Evolutionary conservation across 1,140 invertebrate species (phyloP), one percentile per base, ranked within the genome.

Genomic region (Sycophaga agraensis): DNA sequence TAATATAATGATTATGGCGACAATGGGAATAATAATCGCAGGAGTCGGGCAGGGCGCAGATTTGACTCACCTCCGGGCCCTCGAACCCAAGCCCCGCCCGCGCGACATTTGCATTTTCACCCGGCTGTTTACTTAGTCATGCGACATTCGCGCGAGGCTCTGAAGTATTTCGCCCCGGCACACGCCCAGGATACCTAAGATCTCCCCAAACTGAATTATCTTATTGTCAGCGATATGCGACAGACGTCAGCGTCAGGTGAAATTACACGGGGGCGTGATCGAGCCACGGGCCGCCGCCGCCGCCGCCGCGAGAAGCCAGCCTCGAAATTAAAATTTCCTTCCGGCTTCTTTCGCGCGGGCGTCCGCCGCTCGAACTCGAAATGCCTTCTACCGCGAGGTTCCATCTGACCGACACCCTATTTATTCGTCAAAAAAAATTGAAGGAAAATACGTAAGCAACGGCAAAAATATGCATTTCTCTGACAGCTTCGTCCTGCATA

Each of bases 111-210:
- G 35, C 57, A 59, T 50, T 59, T 50, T 42, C 45, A 11, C 16
- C 22, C 12, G 37, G 21, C 42, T 39, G 37, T 50, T 59, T 59
- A 42, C 57, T 59, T 59, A 59, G 57, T 59, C 46, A 50, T 59
- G 26, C 46, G 14, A 42, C 39, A 43, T 42, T 31, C 5, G 22
- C 37, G 22, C 37, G 26, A 31, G 26, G 28, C 28, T n/a, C n/a
- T n/a, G 16, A 50, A 42, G 34, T 58, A 48, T 39, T n/a, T 49
- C 34, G 21, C 21, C 6, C 42, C 24, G 46, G 21, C 19, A 31
- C 28, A 31, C 28, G 28, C 11, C n/a, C n/a, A n/a, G n/a, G n/a
- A 31, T 6, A 31, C 28, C 31, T 37, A 51, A 54, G 35, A 42
- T 54, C 35, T 22, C 0, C 16, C n/a, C 12, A 54, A 59, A 43